A percentile compares a stretch with the other conserved stretches of the same genome.
phyloP scores from a whole-genome alignment of 2,797 vertebrate genomes.

The Siniperca obscura region DNA sequence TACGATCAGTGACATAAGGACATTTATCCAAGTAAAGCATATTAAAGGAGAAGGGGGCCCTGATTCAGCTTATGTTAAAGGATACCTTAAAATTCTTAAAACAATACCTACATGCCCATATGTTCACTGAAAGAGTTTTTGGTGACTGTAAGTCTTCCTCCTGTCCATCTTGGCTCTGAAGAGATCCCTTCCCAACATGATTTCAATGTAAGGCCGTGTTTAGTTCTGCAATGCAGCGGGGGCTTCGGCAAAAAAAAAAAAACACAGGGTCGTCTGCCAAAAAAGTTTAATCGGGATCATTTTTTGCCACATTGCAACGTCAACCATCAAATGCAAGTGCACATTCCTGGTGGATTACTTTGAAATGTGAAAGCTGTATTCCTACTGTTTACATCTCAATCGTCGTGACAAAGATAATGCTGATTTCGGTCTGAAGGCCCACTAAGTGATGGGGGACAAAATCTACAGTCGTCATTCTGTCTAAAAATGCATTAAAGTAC shows the following conservation, averaged over 20 bases:
- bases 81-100: conserved; percentile 10
- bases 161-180: not conserved
- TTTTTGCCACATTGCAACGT: not conserved
- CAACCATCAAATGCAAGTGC: not conserved
- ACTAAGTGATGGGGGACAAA: not conserved
- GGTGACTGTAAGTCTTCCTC: conserved; percentile 11
- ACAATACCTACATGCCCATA: conserved; percentile 5
- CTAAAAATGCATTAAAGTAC: not conserved
- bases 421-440: not conserved
- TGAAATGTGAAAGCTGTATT: no score
- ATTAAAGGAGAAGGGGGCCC: conserved; percentile 54
- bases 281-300: not conserved
- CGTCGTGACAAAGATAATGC: not conserved
- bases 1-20: conserved; percentile 55
- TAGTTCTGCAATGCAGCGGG: not conserved
- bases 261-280: not conserved
- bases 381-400: not conserved
- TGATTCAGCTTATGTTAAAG: conserved; percentile 34
- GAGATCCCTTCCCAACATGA: not conserved
- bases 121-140: conserved; percentile 16
- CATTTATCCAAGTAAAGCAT: conserved; percentile 65
- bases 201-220: not conserved
- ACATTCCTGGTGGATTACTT: no score
- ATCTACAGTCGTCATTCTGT: not conserved
- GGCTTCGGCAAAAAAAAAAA: not conserved